Evolutionary conservation across 2,888 invertebrate genomes (phyloP).

Genomic region (Scaptomyza polygonia): DNA sequence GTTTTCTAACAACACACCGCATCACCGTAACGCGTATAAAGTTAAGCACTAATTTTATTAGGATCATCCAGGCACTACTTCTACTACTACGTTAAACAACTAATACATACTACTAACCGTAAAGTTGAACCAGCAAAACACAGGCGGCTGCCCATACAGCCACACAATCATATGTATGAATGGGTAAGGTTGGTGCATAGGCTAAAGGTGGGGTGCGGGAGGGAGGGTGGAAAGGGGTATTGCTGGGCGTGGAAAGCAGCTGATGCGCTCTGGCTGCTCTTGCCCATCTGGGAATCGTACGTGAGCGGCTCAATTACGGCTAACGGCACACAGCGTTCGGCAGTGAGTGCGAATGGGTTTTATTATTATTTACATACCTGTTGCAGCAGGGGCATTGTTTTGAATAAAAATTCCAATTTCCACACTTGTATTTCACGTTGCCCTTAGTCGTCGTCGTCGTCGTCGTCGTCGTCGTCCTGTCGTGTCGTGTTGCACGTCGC

Average conservation of each 20-base stretch:
- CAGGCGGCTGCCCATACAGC: too few species aligned
- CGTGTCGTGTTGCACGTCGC: conserved; percentile 40
- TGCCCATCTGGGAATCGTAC: conserved; percentile 56
- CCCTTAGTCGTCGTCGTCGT: conserved; percentile 45
- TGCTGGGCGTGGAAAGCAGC: conserved; percentile 54
- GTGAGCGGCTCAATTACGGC: conserved; percentile 73
- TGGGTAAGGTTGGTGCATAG: too few species aligned
- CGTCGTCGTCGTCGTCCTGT: conserved; percentile 37
- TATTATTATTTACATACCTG: conserved; percentile 84
- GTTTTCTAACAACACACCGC: conserved; percentile 15
- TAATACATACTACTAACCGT: background rate
- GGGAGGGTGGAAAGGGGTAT: background rate
- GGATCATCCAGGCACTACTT: conserved; percentile 61
- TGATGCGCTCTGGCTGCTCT: conserved; percentile 52
- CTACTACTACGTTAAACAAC: too few species aligned
- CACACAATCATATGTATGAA: conserved; percentile 16
- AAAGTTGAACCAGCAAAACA: conserved; percentile 32
- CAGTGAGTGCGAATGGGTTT: conserved; percentile 77
- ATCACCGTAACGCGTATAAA: conserved; percentile 67
- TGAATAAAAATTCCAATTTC: conserved; percentile 84
- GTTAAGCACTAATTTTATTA: conserved; percentile 82
- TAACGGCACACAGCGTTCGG: conserved; percentile 35
- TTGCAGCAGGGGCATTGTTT: conserved; percentile 84
- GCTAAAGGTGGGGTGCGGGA: too few species aligned
- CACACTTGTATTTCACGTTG: conserved; percentile 81